Evolutionary conservation across 2,888 invertebrate species (phyloP), one percentile per base, ranked within the genome.

Genomic region (Incurvaria masculella): DNA sequence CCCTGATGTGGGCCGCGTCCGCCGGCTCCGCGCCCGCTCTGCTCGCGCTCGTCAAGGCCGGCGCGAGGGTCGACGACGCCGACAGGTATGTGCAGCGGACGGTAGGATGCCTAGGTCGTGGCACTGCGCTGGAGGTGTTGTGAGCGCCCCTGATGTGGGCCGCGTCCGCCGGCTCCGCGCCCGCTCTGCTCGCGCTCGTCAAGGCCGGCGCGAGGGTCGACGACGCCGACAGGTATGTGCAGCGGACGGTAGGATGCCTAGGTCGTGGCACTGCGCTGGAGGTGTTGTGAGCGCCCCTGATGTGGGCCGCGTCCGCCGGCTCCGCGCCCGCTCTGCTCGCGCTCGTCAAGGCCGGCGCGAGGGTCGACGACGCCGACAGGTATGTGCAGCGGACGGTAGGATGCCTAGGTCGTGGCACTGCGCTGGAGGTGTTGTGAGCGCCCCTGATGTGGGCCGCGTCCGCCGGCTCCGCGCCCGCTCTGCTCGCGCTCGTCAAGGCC

Each of bases 241-340:
- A 18, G n/a, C n/a, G 19, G n/a, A n/a, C 4, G 17, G 5, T 42
- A 6, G 4, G 4, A 14, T 20, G 44, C 18, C 51, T 78, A 74
- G 72, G 69, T 38, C 66, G 78, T 49, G 81, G 83, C 39, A 73
- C 87, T 16, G 94, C 94, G 1, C 71, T 94, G 47, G 86, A 88
- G 64, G 89, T 95, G 1, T 79, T 97, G 2, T 82, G 91, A 49
- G 94, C 95, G 59, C 97, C 98, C 1, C 78, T 99, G 46, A 73
- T 98, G 11, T 99, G 99, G 99, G 97, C 98, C 0, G 95, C 97
- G 0, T 96, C 96, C 55, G 94, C 97, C 19, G 98, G 97, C 4
- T 95, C 94, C 38, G 88, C 91, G 1, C 92, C 95, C 55, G 97
- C 97, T 0, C 88, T 97, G 48, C 79, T 94, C 44, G 89, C 94